Base-by-base conservation (phyloP, 2,797 vertebrate genomes). In the Toxotes lorentzi region DNA sequence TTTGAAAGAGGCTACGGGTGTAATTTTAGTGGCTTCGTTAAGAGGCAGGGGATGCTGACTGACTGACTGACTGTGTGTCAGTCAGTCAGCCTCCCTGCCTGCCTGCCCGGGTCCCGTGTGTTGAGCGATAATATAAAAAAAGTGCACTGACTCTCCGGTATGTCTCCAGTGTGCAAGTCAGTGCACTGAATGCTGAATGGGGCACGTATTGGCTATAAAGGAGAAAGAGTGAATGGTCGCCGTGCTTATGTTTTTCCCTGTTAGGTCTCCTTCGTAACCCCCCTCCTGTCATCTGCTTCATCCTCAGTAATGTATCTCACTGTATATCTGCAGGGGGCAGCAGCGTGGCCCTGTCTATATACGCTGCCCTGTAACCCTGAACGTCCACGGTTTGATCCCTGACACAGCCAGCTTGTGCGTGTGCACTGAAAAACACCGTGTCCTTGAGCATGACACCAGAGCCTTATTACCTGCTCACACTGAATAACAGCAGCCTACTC, bases 281-380 rank as follows among this genome's bases (percentile, higher is more conserved):
- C 64, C 64, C 53, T 77, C 59, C 76, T 82, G 83, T 78, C 82
- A 86, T 76, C 68, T 60, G 69, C 82, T 70, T 68, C 74, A 58
- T 66, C 67, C 65, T 64, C 66, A 38, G 5, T 70, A 53, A 83
- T 56, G 58, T 76, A 67, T 86, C 74, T 83, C 78, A 67, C 56
- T 80, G 80, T 88, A 54, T 14, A 78, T 89, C 92, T 91, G 88
- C 91, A 94, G 93, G 92, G 91, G 93, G 92, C 91, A 92, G 91
- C 85, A 92, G 27, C 67, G 89, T 78, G 86, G 86, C 83, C 91
- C 74, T 54, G 79, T 79, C 81, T 58, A 35, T 27, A n/a, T 38
- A 67, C 6, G 23, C 76, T 76, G 81, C 82, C 63, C 79, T 69
- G 80, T 71, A 74, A 77, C 75, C 79, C 70, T 45, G 59, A 71